A percentile compares a stretch with the other conserved stretches of the same genome.
These are phyloP conservation scores for Rhogogaster chlorosoma DNA, from an alignment of 2,888 invertebrate genomes.

Conservation along the genomic window DNA sequence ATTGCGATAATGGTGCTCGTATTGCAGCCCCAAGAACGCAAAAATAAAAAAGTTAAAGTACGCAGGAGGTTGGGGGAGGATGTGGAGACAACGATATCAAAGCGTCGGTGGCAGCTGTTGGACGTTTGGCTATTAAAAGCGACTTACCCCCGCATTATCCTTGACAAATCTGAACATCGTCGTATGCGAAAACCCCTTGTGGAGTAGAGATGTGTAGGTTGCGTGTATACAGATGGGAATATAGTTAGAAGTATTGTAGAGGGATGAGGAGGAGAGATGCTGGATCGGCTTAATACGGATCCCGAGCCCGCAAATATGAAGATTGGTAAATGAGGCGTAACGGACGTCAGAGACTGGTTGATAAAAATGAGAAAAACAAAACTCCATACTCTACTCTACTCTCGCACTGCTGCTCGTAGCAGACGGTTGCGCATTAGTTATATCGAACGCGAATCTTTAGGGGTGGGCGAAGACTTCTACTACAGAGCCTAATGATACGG, in stretches of 20 bases:
- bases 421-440: slow-evolving; percentile 33
- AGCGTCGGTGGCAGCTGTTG: slow-evolving; percentile 69
- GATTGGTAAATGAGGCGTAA: slow-evolving; percentile 69
- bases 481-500: slow-evolving; percentile 25
- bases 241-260: background rate
- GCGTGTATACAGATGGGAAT: background rate
- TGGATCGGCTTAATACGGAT: background rate
- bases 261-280: slow-evolving; percentile 8
- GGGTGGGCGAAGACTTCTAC: slow-evolving; percentile 27
- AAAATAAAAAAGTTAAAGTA: background rate
- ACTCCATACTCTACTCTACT: background rate
- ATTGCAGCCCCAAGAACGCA: background rate
- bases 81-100: slow-evolving; percentile 7
- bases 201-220: background rate
- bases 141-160: slow-evolving; percentile 70
- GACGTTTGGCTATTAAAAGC: slow-evolving; percentile 75
- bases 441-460: slow-evolving; percentile 33
- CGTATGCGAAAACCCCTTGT: slow-evolving; percentile 14
- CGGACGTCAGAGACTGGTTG: slow-evolving; percentile 8
- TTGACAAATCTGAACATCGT: slow-evolving; percentile 3
- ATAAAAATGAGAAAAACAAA: background rate
- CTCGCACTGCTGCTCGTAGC: background rate
- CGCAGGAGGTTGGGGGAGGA: background rate
- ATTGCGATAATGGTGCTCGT: background rate
- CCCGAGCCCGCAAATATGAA: slow-evolving; percentile 58